Base-by-base conservation (phyloP, 1,140 invertebrate species). In the Chelonus insularis region DNA sequence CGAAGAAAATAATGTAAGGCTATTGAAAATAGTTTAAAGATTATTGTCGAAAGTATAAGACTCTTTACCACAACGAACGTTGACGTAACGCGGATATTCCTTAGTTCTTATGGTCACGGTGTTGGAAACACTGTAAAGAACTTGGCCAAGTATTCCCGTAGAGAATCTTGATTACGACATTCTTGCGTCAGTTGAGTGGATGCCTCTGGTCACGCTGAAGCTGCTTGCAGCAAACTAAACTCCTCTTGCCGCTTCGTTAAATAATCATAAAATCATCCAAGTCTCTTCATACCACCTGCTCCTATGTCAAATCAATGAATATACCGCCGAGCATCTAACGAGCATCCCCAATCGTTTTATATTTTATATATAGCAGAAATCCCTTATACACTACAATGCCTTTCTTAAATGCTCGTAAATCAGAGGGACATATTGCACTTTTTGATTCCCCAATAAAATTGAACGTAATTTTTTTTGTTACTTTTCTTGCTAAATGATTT, bases 181-280 rank as follows among this genome's bases (percentile, higher is more conserved):
- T 57, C 54, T 57, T 57, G 54, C 54, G 39, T 57, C 54, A 57
- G 54, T 45, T 57, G 61, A 63, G 61, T 48, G 54, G 55, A 63
- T 63, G 43, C 61, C 61, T 58, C 55, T 21, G 55, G 60, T 37
- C 60, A 48, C 37, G 25, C 55, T 23, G 25, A 41, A 29, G 55
- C 23, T 14, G 37, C 60, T 36, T 20, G 37, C 32, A 41, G 54
- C 12, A 18, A 25, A 23, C 21, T 39, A 14, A 23, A 52, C n/a
- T 14, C 47, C 25, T 8, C 50, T 12, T 32, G 25, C 11, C n/a
- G 25, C 29, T 45, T 57, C 37, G 61, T 63, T 57, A 52, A 63
- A 63, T 43, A 52, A 57, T 62, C 45, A 56, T 57, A 62, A 62
- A 62, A 57, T 25, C 60, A 62, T 62, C 52, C 41, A 25, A 41